These are phyloP conservation scores for Monodelphis domestica DNA, from an alignment of 2,797 vertebrate species.

Conservation along the genomic window DNA sequence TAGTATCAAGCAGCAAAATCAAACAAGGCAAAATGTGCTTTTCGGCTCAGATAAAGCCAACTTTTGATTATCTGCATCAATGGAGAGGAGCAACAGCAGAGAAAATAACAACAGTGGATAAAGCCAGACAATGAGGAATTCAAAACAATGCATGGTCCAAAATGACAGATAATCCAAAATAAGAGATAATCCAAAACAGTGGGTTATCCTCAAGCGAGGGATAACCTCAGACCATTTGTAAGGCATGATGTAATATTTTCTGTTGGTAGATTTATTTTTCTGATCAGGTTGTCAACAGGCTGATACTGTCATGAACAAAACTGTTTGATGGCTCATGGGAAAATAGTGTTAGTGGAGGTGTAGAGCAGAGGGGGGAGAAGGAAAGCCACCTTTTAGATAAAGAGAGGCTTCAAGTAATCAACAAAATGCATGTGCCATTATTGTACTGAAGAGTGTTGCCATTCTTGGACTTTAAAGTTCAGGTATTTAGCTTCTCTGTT, in stretches of 20 bases:
- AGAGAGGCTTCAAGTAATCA: neutral
- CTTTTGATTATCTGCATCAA: neutral
- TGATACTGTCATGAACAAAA: neutral
- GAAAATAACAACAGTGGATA: neutral
- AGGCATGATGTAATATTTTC: neutral
- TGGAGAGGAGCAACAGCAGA: neutral
- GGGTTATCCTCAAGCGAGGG: neutral
- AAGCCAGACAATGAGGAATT: conserved; percentile 8
- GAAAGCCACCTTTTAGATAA: neutral
- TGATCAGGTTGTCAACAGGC: neutral
- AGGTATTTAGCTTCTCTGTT: neutral
- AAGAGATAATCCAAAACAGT: neutral
- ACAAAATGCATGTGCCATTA: neutral
- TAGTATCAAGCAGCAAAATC: conserved; percentile 64
- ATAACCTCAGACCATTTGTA: neutral
- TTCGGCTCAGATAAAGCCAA: conserved; percentile 25
- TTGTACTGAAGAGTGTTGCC: neutral
- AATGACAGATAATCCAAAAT: neutral
- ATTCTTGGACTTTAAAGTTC: neutral
- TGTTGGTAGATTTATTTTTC: neutral
- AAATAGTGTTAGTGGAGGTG: neutral
- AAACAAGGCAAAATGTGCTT: neutral
- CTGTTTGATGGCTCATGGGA: neutral
- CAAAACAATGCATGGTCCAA: neutral
- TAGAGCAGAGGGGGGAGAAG: neutral